Conservation (phyloP, 2,797 vertebrate species). For the Acestrorhynchus altus region DNA sequence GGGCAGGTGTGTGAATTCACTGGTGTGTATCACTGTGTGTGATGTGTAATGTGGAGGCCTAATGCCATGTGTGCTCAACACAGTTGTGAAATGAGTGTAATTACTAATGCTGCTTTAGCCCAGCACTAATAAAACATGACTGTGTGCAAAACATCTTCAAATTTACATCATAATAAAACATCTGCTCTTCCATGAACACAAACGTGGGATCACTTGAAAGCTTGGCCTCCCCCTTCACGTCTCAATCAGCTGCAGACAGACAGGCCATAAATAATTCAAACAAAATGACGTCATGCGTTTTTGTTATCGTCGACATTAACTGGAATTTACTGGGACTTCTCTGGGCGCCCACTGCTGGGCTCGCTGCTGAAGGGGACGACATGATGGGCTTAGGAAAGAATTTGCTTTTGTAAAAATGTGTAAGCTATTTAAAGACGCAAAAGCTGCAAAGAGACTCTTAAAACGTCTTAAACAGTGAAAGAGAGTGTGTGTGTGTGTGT, state of each 20-base stretch:
- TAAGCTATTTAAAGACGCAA: background rate
- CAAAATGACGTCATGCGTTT: background rate
- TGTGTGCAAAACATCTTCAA: background rate
- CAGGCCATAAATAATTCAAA: background rate
- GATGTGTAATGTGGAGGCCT: too few relatives aligned
- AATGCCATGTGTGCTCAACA: too few relatives aligned
- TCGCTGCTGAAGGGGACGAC: background rate
- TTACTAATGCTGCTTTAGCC: too few relatives aligned
- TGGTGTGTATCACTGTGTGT: too few relatives aligned
- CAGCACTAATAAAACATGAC: background rate
- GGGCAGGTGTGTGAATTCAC: too few relatives aligned
- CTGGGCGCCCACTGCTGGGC: background rate
- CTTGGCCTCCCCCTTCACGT: background rate
- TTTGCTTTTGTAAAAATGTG: slow-evolving; percentile 11
- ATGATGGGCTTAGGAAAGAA: slow-evolving; percentile 4
- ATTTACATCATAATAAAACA: background rate
- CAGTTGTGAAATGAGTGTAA: too few relatives aligned
- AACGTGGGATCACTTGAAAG: background rate
- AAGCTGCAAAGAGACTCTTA: background rate
- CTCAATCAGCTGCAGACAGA: background rate
- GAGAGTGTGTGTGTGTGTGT: background rate
- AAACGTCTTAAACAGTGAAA: background rate
- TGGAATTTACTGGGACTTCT: too few relatives aligned
- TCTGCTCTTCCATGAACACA: background rate
- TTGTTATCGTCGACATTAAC: background rate